Evolutionary conservation across 2,888 invertebrate genomes (phyloP), one percentile per base, ranked within the genome.

Genomic region (Nipponacmea schrenckii): DNA sequence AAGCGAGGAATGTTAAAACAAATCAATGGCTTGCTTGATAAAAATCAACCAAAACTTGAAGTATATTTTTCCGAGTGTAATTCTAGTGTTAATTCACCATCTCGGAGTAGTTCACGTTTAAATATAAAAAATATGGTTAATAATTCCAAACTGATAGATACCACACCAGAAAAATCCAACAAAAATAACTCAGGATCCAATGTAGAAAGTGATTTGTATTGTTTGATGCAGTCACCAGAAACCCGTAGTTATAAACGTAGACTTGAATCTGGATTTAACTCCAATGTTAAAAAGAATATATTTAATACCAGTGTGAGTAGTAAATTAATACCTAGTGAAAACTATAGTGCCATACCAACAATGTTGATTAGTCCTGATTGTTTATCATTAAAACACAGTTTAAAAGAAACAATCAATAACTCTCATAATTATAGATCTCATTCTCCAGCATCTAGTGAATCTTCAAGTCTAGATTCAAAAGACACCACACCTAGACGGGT

Each of bases 371-470:
- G 20, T 14, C 56, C 56, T 3, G 24, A 56, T 24, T 56, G 56
- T 56, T 56, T 56, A 56, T 56, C 56, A 24, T 12, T 56, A 12
- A 56, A 56, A 17, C 20, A 15, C 10, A 56, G 56, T 56, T 24
- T 56, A 56, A 56, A 56, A 24, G 24, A 56, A 8, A 56, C 56
- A 2, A 24, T 56, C 10, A 56, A 56, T 4, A 68, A 69, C 17
- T 20, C 67, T 46, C 69, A 62, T 10, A 69, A 72, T 14, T 77
- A 76, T 45, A 64, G 77, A 17, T 76, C 76, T 20, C 76, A 76
- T 45, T 77, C 77, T n/a, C 77, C 77, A 0, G 56, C 69, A 56
- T 77, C 77, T 20, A 74, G 74, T 62, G 72, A 68, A 10, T 72
- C 68, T n/a, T 73, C 72, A 0, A 44, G 62, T 17, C 46, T 68